Evolutionary conservation across 2,797 vertebrate species (phyloP).

Genomic region (Malacoraja senta): DNA sequence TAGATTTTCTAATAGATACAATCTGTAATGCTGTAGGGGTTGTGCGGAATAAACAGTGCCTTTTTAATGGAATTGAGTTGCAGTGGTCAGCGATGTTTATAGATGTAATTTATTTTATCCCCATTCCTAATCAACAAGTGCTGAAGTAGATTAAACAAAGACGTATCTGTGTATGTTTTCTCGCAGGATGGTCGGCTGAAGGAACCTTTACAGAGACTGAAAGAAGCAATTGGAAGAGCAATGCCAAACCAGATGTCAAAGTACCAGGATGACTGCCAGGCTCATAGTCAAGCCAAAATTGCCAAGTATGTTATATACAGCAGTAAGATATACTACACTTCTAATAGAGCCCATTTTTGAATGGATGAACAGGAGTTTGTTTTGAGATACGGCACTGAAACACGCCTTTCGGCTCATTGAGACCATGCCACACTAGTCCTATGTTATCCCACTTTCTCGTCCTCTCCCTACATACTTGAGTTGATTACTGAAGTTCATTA

Average conservation of each 20-base stretch:
- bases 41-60: not conserved
- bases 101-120: not conserved
- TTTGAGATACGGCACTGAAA: no score
- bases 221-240: constrained; percentile 70
- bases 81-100: not conserved
- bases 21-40: not conserved
- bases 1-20: not conserved
- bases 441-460: no score
- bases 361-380: not conserved
- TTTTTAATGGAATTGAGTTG: not conserved
- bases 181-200: constrained; percentile 65
- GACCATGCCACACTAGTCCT: no score
- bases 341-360: not conserved
- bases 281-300: constrained; percentile 70
- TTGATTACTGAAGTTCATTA: no score
- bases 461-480: no score
- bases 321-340: not conserved
- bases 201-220: constrained; percentile 73
- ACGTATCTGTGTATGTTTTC: not conserved
- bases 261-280: constrained; percentile 73
- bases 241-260: constrained; percentile 83
- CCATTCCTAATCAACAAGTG: no score
- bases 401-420: no score
- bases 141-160: not conserved
- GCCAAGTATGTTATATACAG: constrained; percentile 64